phyloP scores from a whole-genome alignment of 2,797 vertebrate genomes.

The Megaceryle alcyon region DNA sequence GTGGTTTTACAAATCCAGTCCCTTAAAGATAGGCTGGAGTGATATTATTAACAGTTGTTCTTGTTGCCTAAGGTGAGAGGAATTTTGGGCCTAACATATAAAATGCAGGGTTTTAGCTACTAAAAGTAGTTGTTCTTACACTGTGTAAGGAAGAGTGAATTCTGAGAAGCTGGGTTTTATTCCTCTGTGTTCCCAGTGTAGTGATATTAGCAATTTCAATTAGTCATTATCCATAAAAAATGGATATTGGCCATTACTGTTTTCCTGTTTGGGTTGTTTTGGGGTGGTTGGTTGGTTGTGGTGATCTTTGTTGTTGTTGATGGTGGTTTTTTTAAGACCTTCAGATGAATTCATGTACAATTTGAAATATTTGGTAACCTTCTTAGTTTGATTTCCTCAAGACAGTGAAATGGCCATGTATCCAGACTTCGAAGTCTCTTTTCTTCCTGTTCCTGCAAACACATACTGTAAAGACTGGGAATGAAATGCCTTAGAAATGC shows the following conservation, averaged over 20 bases:
- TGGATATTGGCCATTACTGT: too few relatives aligned
- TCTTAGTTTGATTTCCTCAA: neutral
- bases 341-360: neutral
- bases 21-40: neutral
- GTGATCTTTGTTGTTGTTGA: too few relatives aligned
- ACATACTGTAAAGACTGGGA: neutral
- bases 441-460: neutral
- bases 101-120: neutral
- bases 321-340: neutral
- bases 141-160: neutral
- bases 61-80: neutral
- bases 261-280: too few relatives aligned
- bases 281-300: too few relatives aligned
- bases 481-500: neutral
- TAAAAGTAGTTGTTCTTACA: neutral
- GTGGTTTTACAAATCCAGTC: neutral
- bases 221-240: too few relatives aligned
- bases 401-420: neutral
- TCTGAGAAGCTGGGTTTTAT: neutral
- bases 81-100: neutral
- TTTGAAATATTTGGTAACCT: neutral
- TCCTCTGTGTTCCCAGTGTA: neutral
- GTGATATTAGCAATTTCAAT: neutral
- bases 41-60: neutral
- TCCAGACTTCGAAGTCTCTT: neutral